A percentile compares a stretch with the other conserved stretches of the same genome.
Evolutionary conservation across 2,888 invertebrate genomes (phyloP).

Genomic region (Drosophila kanekoi): DNA sequence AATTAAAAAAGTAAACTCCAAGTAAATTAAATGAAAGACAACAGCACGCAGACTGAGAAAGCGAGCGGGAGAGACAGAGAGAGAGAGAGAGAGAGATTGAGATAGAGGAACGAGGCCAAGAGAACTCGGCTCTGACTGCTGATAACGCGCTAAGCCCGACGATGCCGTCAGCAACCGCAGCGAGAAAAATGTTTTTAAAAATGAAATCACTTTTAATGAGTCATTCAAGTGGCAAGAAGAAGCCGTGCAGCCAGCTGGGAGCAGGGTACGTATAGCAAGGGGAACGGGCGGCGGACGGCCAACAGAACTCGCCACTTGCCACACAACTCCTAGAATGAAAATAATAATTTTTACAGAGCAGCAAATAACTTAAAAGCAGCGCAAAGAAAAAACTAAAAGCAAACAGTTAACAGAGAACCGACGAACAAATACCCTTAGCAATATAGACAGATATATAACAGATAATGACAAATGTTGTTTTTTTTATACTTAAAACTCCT

Average conservation of each 20-base stretch:
- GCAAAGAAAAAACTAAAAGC: slow-evolving; percentile 20
- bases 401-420: neutral
- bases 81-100: slow-evolving; percentile 3
- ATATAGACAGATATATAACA: no score
- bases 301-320: slow-evolving; percentile 41
- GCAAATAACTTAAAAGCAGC: slow-evolving; percentile 49
- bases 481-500: no score
- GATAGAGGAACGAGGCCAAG: slow-evolving; percentile 10
- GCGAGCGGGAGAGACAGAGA: slow-evolving; percentile 1
- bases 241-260: slow-evolving; percentile 14
- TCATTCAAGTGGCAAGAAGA: slow-evolving; percentile 78
- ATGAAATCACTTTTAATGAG: slow-evolving; percentile 82
- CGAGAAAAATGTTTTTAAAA: slow-evolving; percentile 72
- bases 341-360: slow-evolving; percentile 72
- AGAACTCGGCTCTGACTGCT: slow-evolving; percentile 38
- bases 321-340: slow-evolving; percentile 50
- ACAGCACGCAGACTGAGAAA: slow-evolving; percentile 5
- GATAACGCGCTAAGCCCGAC: slow-evolving; percentile 58
- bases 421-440: slow-evolving; percentile 3
- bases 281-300: slow-evolving; percentile 3
- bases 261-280: no score
- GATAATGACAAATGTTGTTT: no score
- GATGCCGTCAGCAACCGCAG: slow-evolving; percentile 68
- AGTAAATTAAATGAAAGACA: slow-evolving; percentile 72
- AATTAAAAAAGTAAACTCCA: slow-evolving; percentile 78